Conservation (phyloP, 1,140 invertebrate species). For the Papilio dardanus region DNA sequence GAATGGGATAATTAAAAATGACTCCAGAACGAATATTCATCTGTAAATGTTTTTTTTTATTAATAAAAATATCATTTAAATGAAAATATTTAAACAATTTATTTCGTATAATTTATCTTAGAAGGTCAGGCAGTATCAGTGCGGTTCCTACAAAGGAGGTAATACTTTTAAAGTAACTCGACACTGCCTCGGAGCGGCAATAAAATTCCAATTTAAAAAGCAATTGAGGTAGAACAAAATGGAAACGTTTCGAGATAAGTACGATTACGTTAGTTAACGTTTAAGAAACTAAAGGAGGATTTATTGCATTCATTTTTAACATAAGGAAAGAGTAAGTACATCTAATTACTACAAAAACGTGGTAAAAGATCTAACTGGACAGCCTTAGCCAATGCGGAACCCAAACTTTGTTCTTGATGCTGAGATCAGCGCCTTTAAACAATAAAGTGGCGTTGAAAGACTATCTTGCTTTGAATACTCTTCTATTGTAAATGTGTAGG, state of each 20-base stretch:
- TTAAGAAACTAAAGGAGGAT: slow-evolving; percentile 14
- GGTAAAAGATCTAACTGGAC: not conserved
- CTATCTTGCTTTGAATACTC: too few relatives aligned
- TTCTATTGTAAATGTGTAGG: too few relatives aligned
- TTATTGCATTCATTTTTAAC: not conserved
- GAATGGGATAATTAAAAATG: too few relatives aligned
- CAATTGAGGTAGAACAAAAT: slow-evolving; percentile 11
- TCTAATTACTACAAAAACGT: not conserved
- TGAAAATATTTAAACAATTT: too few relatives aligned
- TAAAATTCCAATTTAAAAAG: slow-evolving; percentile 26
- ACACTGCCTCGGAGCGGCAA: slow-evolving; percentile 11
- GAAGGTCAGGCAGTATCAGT: not conserved
- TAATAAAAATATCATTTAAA: too few relatives aligned
- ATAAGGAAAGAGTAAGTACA: not conserved
- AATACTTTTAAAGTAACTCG: slow-evolving; percentile 18
- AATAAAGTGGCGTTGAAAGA: too few relatives aligned
- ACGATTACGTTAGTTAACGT: slow-evolving; percentile 10
- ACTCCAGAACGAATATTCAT: too few relatives aligned
- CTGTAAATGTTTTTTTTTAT: too few relatives aligned
- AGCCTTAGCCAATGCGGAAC: too few relatives aligned
- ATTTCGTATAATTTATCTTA: too few relatives aligned
- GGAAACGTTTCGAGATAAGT: slow-evolving; percentile 21
- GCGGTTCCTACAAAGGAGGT: not conserved
- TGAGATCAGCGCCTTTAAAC: too few relatives aligned
- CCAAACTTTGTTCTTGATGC: too few relatives aligned